Conservation (phyloP, 2,113 vertebrate genomes). For the Aleadryas rufinucha region DNA sequence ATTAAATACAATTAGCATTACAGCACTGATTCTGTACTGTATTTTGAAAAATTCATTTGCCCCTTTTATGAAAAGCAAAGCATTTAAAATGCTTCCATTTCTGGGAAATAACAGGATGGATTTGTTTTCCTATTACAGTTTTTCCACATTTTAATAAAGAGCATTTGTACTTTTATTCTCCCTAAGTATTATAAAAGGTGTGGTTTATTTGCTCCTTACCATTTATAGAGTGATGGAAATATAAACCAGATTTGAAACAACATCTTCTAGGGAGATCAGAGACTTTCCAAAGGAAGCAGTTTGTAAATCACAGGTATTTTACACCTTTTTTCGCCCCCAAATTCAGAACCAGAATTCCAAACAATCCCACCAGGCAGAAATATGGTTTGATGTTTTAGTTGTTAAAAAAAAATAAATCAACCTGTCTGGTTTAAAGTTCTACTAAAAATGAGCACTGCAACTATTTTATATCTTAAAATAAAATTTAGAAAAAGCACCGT, state of each 20-base stretch:
- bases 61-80: not conserved
- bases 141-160: conserved; percentile 21
- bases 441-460: not conserved
- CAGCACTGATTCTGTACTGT: conserved; percentile 17
- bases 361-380: not conserved
- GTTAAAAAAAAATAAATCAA: not conserved
- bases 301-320: conserved; percentile 10
- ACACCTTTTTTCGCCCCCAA: not conserved
- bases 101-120: not conserved
- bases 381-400: not conserved
- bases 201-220: not conserved
- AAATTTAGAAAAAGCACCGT: not conserved
- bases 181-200: not conserved
- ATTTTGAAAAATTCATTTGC: conserved; percentile 18
- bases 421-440: not conserved
- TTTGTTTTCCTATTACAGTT: not conserved
- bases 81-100: not conserved
- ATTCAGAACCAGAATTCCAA: not conserved
- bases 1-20: conserved; percentile 61
- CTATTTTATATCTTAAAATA: not conserved
- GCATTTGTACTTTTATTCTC: not conserved
- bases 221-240: not conserved
- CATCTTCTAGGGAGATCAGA: not conserved
- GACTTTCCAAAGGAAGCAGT: not conserved
- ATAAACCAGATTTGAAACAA: conserved; percentile 5